phyloP scores from a whole-genome alignment of 2,797 vertebrate genomes.

The Falco concolor region DNA sequence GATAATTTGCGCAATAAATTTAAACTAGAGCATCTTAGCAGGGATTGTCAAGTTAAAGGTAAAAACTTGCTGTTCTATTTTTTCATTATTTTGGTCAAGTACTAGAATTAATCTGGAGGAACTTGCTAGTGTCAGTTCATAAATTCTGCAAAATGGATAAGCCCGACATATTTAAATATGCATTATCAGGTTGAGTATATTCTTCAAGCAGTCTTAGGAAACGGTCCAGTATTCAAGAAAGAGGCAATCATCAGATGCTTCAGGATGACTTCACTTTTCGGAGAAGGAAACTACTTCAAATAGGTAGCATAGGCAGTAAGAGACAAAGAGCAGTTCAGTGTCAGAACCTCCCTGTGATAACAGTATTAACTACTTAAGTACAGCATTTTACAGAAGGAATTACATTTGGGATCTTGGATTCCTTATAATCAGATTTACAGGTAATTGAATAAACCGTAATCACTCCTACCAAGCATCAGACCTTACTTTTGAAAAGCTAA shows the following conservation, averaged over 20 bases:
- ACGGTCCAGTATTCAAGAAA: background rate
- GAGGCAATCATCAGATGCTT: background rate
- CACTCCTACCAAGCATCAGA: background rate
- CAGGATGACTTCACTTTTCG: background rate
- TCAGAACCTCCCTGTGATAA: background rate
- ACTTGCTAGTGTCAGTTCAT: background rate
- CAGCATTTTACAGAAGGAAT: background rate
- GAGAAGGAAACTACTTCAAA: background rate
- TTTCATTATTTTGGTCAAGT: background rate
- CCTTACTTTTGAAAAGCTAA: background rate
- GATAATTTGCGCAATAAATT: background rate
- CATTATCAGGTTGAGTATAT: background rate
- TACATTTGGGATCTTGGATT: background rate
- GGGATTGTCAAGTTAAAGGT: background rate
- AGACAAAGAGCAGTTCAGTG: background rate
- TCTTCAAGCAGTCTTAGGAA: background rate
- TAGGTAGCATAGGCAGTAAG: background rate
- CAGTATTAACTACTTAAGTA: background rate
- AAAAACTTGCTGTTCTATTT: background rate
- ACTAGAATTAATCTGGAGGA: background rate
- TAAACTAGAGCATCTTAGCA: background rate
- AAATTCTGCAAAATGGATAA: background rate
- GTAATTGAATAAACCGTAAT: constrained; percentile 20
- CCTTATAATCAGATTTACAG: constrained; percentile 33
- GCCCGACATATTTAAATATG: background rate